Percentiles rank a stretch among this genome's conserved stretches.
Evolutionary conservation across 2,797 vertebrate genomes (phyloP).

Genomic region (Mustela erminea): DNA sequence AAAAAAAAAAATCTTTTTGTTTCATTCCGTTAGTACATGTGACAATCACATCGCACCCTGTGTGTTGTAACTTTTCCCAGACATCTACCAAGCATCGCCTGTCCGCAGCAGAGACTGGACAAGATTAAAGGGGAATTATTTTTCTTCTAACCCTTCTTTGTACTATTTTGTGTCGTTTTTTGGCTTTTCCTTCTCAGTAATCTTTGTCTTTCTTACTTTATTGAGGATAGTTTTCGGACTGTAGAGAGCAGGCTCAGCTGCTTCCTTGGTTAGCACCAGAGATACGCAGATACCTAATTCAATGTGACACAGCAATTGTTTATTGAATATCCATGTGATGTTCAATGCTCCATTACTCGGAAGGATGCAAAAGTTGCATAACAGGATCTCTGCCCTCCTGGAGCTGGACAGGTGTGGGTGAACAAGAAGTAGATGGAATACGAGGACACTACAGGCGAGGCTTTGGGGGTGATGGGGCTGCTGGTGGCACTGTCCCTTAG

Average conservation of each 20-base stretch:
- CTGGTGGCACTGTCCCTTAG: not conserved
- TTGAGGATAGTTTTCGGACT: not conserved
- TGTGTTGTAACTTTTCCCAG: not conserved
- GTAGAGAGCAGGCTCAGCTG: not conserved
- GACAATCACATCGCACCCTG: not conserved
- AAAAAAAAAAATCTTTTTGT: not conserved
- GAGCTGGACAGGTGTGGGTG: not conserved
- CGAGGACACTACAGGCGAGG: not conserved
- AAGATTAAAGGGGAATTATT: not conserved
- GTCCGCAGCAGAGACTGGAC: not conserved
- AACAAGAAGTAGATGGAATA: not conserved
- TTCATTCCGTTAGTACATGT: not conserved
- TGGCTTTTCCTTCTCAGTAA: not conserved
- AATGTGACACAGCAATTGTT: not conserved
- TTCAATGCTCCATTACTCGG: not conserved
- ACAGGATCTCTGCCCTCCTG: not conserved
- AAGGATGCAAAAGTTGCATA: not conserved
- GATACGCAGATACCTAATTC: not conserved
- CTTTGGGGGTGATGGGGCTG: not conserved
- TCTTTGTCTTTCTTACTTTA: not conserved
- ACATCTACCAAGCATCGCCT: not conserved
- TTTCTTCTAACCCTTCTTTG: not conserved
- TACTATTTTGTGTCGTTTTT: not conserved
- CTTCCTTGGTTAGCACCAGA: not conserved
- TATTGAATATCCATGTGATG: not conserved